Base-by-base conservation (phyloP, 2,888 invertebrate species). In the Cheilosia soror region DNA sequence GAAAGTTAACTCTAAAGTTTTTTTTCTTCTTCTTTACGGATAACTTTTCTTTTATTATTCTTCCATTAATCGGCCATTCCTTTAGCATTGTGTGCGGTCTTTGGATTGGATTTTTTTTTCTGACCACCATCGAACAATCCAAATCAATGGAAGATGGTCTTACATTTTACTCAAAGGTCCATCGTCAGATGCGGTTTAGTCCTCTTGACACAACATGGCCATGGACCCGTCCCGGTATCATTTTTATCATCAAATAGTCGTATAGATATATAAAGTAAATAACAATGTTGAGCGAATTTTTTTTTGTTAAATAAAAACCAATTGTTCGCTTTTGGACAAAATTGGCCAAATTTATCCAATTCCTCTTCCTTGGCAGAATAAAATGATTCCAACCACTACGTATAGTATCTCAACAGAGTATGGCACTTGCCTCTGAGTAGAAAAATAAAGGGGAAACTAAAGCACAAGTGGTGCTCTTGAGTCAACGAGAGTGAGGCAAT, bases 261-360 rank as follows among this genome's bases (percentile, higher is more conserved):
- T 7, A 4, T 13, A n/a, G n/a, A 1, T 40, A 53, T 37, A 37
- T 37, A 37, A 11, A 37, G 37, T 29, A 47, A 62, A 72, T 58
- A 79, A 80, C 60, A 73, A 73, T 44, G 31, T 31, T 9, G 31
- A 40, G n/a, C 13, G 25, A 27, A 15, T 11, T 57, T 44, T 57
- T 57, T 62, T 69, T 27, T 37, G 7, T 33, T 7, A 37, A 37
- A 37, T 37, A 37, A 37, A 37, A 37, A 11, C 11, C 37, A 37
- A 37, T 37, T 37, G 37, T 37, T 37, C 37, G 11, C 75, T 62
- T 66, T 60, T 37, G 7, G 5, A 27, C 47, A 27, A 78, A 75
- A 83, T 78, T 83, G 83, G 78, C 62, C 57, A 83, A 78, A 68
- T 83, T 63, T 62, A 78, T 73, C 62, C 78, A 62, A 55, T 78